These are phyloP conservation scores for Melieria omissa DNA, from an alignment of 2,888 invertebrate species.

Conservation along the genomic window DNA sequence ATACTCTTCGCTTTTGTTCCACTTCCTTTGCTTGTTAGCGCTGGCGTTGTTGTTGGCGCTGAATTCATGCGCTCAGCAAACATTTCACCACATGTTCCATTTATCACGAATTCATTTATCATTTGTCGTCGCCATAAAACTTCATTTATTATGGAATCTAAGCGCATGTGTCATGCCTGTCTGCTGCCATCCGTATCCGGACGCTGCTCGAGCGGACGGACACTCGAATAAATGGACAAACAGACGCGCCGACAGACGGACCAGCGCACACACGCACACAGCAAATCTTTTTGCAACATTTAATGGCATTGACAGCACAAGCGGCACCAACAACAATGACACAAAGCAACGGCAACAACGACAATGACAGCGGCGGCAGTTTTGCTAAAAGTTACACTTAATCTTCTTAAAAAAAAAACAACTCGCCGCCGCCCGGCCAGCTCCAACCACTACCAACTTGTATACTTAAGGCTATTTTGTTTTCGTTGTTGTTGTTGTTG, in stretches of 20 bases:
- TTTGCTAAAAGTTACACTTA: conserved; percentile 32
- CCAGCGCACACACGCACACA: conserved; percentile 13
- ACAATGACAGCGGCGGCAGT: conserved; percentile 6
- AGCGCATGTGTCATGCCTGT: conserved; percentile 34
- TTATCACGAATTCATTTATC: conserved; percentile 61
- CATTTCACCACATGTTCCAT: conserved; percentile 60
- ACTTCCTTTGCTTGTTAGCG: too few species aligned
- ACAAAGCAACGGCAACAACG: too few species aligned
- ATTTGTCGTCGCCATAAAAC: conserved; percentile 52
- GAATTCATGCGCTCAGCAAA: conserved; percentile 51
- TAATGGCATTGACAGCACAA: conserved; percentile 21
- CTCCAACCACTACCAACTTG: too few species aligned
- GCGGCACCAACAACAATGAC: too few species aligned
- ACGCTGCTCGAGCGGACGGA: conserved; percentile 35
- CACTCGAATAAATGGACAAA: not conserved
- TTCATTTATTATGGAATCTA: conserved; percentile 37
- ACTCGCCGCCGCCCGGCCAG: not conserved
- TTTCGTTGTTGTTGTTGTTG: too few species aligned
- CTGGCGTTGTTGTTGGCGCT: too few species aligned
- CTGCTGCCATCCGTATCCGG: conserved; percentile 4
- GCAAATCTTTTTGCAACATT: conserved; percentile 23
- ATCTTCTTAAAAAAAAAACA: conserved; percentile 13
- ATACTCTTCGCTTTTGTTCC: too few species aligned
- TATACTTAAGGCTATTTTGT: too few species aligned
- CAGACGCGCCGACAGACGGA: not conserved